These are phyloP conservation scores for Akabosia matsudoensis DNA, from an alignment of 1,140 invertebrate species.

Conservation along the genomic window DNA sequence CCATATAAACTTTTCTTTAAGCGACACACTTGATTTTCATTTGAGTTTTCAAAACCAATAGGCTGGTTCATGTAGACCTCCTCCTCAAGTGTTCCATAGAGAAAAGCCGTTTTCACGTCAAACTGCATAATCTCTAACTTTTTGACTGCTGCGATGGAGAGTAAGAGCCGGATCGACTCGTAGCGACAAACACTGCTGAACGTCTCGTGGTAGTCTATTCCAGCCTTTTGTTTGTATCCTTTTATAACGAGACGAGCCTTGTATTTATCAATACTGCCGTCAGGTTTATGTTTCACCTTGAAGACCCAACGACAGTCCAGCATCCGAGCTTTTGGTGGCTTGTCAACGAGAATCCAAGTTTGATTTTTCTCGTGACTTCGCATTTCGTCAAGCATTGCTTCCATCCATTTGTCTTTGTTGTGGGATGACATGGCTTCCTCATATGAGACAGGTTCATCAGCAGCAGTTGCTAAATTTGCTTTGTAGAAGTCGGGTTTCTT, in stretches of 20 bases:
- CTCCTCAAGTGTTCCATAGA: conserved; percentile 48
- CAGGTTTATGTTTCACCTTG: conserved; percentile 21
- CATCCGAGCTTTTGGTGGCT: not conserved
- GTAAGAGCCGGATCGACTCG: not conserved
- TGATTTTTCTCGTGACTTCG: not conserved
- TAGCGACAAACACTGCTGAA: conserved; percentile 49
- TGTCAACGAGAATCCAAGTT: not conserved
- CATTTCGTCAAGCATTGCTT: not conserved
- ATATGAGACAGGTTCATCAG: not conserved
- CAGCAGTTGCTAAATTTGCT: not conserved
- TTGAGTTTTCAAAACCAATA: conserved; percentile 34
- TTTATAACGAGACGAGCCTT: conserved; percentile 53
- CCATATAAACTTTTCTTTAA: conserved; percentile 53
- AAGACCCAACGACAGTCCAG: conserved; percentile 9
- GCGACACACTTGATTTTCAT: conserved; percentile 16
- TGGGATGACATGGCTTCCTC: not conserved
- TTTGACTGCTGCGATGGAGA: conserved; percentile 34
- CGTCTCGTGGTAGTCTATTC: conserved; percentile 50
- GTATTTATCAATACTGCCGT: conserved; percentile 32
- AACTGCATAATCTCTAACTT: conserved; percentile 44
- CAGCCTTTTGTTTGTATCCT: conserved; percentile 49
- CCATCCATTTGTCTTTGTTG: not conserved
- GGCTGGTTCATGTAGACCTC: conserved; percentile 48
- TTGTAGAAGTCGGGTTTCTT: not conserved
- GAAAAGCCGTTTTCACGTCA: conserved; percentile 49